These are phyloP conservation scores for Sturnira hondurensis DNA, from an alignment of 2,113 vertebrate species.

Conservation along the genomic window DNA sequence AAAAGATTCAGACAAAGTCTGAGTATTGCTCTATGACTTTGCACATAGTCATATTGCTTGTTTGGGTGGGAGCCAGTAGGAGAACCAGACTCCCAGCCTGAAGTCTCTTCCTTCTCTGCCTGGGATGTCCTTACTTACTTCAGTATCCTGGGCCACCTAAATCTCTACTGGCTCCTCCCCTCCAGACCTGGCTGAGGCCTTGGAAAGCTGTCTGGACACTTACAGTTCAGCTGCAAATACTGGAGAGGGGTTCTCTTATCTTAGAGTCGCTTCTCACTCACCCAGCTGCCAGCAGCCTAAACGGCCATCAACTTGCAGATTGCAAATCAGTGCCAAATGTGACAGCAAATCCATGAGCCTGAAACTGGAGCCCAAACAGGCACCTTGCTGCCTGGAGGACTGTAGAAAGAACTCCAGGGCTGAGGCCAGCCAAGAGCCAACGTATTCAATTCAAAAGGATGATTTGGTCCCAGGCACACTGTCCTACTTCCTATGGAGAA, in stretches of 20 bases:
- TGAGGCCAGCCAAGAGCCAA: background rate
- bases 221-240: conserved; percentile 45
- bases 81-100: background rate
- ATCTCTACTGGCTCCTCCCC: background rate
- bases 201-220: background rate
- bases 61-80: background rate
- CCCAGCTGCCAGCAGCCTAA: conserved; percentile 39
- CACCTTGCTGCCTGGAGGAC: background rate
- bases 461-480: background rate
- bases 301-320: conserved; percentile 46
- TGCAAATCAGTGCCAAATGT: conserved; percentile 59
- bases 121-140: background rate
- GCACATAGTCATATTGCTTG: background rate
- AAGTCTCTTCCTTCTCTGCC: background rate
- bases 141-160: conserved; percentile 14
- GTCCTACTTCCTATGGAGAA: background rate
- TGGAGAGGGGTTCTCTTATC: conserved; percentile 52
- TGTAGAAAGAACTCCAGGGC: background rate
- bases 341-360: background rate
- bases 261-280: conserved; percentile 58
- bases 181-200: background rate
- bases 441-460: background rate
- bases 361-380: background rate
- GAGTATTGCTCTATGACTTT: too few species aligned
- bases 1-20: background rate